Conservation (phyloP, 2,113 vertebrate species). For the Aegotheles bennettii region DNA sequence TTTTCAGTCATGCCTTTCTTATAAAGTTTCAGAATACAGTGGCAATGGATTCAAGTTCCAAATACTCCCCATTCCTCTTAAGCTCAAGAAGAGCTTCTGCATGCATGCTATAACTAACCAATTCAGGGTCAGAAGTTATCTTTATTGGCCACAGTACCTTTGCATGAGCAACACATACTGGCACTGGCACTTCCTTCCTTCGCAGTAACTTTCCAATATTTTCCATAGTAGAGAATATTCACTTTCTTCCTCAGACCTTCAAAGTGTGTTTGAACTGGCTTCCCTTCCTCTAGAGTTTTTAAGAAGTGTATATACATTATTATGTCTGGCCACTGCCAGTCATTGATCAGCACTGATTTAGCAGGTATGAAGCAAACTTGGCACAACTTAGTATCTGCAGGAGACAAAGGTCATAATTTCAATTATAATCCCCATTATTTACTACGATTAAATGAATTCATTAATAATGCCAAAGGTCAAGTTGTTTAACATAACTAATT, state of each 20-base stretch:
- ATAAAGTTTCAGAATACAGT: neutral
- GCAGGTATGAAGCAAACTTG: conserved; percentile 13
- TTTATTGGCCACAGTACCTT: neutral
- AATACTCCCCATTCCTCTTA: neutral
- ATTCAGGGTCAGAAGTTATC: neutral
- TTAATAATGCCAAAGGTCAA: conserved; percentile 28
- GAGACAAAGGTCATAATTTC: conserved; percentile 35
- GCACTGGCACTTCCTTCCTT: neutral
- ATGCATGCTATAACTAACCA: neutral
- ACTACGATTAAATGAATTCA: conserved; percentile 24
- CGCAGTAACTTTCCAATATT: neutral
- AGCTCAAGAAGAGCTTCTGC: neutral
- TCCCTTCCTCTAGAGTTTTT: neutral
- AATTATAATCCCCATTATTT: conserved; percentile 59
- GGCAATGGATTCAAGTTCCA: neutral
- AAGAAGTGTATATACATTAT: neutral
- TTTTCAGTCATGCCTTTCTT: neutral
- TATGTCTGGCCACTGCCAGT: neutral
- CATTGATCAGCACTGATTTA: conserved; percentile 33
- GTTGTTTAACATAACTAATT: conserved; percentile 48
- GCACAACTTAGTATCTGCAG: neutral
- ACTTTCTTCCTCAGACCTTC: neutral
- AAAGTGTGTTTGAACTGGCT: neutral
- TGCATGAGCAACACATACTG: neutral
- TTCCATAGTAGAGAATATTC: neutral